These are phyloP conservation scores for Parotia lawesii DNA, from an alignment of 2,113 vertebrate genomes.

Conservation along the genomic window DNA sequence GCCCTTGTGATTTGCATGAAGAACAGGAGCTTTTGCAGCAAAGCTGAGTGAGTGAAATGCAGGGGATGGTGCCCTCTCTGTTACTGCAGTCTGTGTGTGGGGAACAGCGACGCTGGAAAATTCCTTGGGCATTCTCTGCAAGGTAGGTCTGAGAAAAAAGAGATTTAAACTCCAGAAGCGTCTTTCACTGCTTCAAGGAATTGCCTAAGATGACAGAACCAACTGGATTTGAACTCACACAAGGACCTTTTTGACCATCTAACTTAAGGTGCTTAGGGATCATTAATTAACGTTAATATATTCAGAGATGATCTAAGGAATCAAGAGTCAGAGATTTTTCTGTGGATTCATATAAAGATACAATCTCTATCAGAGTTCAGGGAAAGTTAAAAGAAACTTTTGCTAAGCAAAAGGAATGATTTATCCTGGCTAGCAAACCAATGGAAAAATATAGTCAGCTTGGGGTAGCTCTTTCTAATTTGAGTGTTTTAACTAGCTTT, in stretches of 20 bases:
- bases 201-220: not conserved
- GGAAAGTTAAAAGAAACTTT: slow-evolving; percentile 12
- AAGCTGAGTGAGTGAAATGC: not conserved
- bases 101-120: not conserved
- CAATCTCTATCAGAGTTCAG: not conserved
- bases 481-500: not conserved
- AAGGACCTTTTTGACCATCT: not conserved
- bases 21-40: not conserved
- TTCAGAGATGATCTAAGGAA: not conserved
- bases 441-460: slow-evolving; percentile 26
- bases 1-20: not conserved
- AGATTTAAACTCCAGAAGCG: not conserved
- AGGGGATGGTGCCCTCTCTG: not conserved
- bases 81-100: not conserved
- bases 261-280: not conserved
- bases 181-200: not conserved
- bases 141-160: not conserved
- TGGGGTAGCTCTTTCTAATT: not conserved
- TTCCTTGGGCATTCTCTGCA: not conserved
- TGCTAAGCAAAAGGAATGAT: slow-evolving; percentile 6
- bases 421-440: slow-evolving; percentile 14
- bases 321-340: not conserved
- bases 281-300: not conserved
- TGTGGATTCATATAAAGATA: not conserved
- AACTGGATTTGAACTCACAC: not conserved